A percentile compares a stretch with the other conserved stretches of the same genome.
phyloP scores from a whole-genome alignment of 2,888 invertebrate genomes.

The Sacculina carcini region DNA sequence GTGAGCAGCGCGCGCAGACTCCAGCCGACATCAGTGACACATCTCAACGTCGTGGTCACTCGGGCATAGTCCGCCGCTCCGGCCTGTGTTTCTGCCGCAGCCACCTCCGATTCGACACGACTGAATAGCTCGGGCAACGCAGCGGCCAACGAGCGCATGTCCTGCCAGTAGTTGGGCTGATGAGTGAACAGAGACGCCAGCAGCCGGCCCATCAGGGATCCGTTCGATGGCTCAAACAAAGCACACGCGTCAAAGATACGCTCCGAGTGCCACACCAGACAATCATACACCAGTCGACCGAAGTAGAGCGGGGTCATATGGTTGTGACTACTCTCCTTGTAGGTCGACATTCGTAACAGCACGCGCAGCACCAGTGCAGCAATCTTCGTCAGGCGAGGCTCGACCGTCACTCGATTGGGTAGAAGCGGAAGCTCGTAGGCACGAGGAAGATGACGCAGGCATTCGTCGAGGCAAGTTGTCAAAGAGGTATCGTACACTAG shows the following conservation, averaged over 20 bases:
- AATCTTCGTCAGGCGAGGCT: conserved; percentile 31
- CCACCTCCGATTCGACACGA: no score
- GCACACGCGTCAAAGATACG: conserved; percentile 50
- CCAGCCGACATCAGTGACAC: neutral
- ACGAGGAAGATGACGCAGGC: conserved; percentile 43
- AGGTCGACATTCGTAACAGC: conserved; percentile 47
- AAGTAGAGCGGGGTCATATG: conserved; percentile 34
- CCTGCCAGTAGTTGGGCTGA: conserved; percentile 37
- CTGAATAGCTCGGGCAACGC: neutral
- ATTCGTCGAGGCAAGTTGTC: conserved; percentile 36
- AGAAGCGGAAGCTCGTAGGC: conserved; percentile 28
- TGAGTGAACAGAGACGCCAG: conserved; percentile 34
- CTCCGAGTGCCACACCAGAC: conserved; percentile 55
- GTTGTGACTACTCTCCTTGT: conserved; percentile 38
- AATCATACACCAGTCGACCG: conserved; percentile 43
- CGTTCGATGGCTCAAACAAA: conserved; percentile 37
- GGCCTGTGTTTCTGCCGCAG: no score
- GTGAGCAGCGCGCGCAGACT: neutral
- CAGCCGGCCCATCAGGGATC: conserved; percentile 31
- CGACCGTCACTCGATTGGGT: conserved; percentile 23
- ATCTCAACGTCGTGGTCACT: no score
- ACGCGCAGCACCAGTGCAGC: conserved; percentile 34
- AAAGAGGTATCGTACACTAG: conserved; percentile 35
- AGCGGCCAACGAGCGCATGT: conserved; percentile 21
- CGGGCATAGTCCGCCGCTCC: no score